Evolutionary conservation across 2,113 vertebrate genomes (phyloP), one percentile per base, ranked within the genome.

Genomic region (Heliornis fulica): DNA sequence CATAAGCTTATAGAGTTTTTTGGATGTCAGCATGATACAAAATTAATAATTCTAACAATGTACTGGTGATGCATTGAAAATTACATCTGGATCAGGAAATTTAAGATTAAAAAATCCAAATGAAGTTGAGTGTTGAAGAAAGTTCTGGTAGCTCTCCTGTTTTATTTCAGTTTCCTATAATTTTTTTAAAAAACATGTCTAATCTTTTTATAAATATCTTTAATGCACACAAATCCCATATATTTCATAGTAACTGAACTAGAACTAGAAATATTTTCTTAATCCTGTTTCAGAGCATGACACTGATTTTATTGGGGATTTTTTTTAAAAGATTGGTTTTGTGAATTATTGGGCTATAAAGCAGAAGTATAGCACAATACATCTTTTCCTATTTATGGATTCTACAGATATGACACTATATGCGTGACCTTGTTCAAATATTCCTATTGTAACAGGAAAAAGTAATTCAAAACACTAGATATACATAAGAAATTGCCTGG

Each of bases 311-410:
- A 89, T 41, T 64, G 14, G 43, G 36, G 59, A 57, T 83, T 25
- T 60, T 76, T 93, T 59, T 82, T 95, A 93, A 38, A 93, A 93
- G 95, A 94, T 97, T 95, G 59, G n/a, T 60, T 94, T 90, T 96
- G 61, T 96, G 87, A 98, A 94, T 90, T 95, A 95, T 90, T 91
- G 82, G 89, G 19, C 80, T 94, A 63, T 90, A 94, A 94, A 97
- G 36, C 78, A 81, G 11, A 78, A 72, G 13, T 75, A 84, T 57
- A 29, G 28, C 56, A 64, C 86, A 92, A 78, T 74, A 60, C 1
- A 7, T 93, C 91, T 91, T 90, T 20, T 88, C 59, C 23, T 80
- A 36, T 85, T 94, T 94, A 83, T 56, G 36, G 50, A 57, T 94
- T 94, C 43, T 64, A 64, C 48, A 85, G 79, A 59, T 87, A 50